Base-by-base conservation (phyloP, 2,797 vertebrate species). In the Typhlichthys subterraneus region DNA sequence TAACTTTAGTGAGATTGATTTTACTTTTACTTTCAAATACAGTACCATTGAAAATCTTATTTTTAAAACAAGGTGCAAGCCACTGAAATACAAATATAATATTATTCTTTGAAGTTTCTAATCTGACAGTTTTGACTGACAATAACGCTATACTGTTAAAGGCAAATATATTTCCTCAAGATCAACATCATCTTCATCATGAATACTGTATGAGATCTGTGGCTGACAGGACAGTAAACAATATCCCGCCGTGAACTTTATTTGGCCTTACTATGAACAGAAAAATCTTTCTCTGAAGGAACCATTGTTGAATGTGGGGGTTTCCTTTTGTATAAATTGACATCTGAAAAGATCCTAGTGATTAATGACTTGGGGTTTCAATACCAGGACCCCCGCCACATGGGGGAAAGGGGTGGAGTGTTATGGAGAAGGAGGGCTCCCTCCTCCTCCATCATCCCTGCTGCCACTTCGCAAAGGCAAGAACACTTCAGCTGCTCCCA, bases 301-400 rank as follows among this genome's bases (percentile, higher is more conserved):
- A 65, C 71, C 84, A 91, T 94, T 95, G 94, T 94, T 87, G 81
- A 78, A 67, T 76, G 81, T 72, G 79, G 85, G 76, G 87, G 81
- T 89, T 88, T 92, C 87, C 91, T 93, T 95, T 94, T 95, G 94
- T 95, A 80, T 62, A 14, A 72, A 91, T 84, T 93, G 95, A 93
- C 93, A 94, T 91, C 90, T 95, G 92, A 95, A 96, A 95, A 92
- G 93, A 90, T 91, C 82, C 69, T 47, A 60, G 89, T 95, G 95
- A 98, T 95, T 96, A 96, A 96, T 94, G 93, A 94, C 92, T 90
- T 74, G 84, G 82, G 90, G 88, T 87, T 90, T 90, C 89, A 91
- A 94, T 87, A 91, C 74, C 76, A 87, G 77, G 79, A 89, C 86
- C 87, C 82, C 82, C 46, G 62, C 76, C 78, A 76, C 80, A 80